Evolutionary conservation across 1,140 invertebrate genomes (phyloP).

Genomic region (Stegodyphus dumicola): DNA sequence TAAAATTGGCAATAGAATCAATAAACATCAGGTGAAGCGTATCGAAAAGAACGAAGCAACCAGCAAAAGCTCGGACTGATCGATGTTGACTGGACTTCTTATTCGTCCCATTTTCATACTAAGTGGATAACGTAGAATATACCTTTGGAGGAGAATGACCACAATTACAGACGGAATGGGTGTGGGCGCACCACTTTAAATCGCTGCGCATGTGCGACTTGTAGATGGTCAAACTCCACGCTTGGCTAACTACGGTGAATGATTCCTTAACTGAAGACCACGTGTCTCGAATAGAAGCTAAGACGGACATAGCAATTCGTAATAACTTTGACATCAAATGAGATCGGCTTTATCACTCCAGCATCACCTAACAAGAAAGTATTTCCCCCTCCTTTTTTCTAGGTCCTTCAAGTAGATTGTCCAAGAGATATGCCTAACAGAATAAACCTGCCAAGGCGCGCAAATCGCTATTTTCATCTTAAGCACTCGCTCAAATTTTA

Average conservation of each 20-base stretch:
- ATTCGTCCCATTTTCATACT: no score
- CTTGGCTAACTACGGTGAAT: conserved; percentile 32
- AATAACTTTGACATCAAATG: conserved; percentile 56
- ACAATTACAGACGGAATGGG: conserved; percentile 7
- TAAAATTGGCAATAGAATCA: no score
- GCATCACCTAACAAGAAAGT: neutral
- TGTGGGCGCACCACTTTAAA: conserved; percentile 15
- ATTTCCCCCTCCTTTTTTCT: no score
- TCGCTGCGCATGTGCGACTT: no score
- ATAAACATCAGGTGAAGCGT: no score
- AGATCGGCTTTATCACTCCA: conserved; percentile 18
- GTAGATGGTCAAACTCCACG: conserved; percentile 39
- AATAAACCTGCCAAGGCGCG: neutral
- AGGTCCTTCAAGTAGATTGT: no score
- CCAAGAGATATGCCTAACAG: neutral
- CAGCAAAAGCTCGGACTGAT: no score
- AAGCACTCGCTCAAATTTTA: neutral
- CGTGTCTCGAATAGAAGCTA: conserved; percentile 29
- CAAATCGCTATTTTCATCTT: conserved; percentile 3
- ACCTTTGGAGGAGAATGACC: neutral
- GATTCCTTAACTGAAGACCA: conserved; percentile 8
- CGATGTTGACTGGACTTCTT: no score
- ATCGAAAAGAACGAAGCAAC: no score
- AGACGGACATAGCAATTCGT: conserved; percentile 11
- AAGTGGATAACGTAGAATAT: no score